Base-by-base conservation (phyloP, 1,140 invertebrate genomes). In the Oncopodura yosiiana region DNA sequence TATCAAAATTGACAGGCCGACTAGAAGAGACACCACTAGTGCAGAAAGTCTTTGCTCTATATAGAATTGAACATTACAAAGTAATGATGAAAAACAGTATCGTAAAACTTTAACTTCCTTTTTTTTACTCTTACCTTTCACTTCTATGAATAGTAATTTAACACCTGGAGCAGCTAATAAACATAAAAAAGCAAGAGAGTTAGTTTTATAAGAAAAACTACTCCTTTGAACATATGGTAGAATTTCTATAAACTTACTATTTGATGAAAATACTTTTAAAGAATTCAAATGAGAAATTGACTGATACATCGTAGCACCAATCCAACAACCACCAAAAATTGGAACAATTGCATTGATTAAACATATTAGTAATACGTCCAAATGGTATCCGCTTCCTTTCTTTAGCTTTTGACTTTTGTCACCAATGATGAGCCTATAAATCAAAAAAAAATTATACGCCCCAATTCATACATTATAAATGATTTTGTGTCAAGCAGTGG, bases 101-200 rank as follows among this genome's bases (percentile, higher is more conserved):
- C n/a, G n/a, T n/a, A n/a, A n/a, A n/a, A n/a, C n/a, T n/a, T n/a
- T n/a, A n/a, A n/a, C n/a, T n/a, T n/a, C n/a, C n/a, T n/a, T n/a
- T n/a, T n/a, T n/a, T n/a, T n/a, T n/a, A n/a, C n/a, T n/a, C 26
- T 70, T 70, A 76, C 82, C 82, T 73, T 88, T 88, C 1, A 92
- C 87, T 67, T 91, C 86, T 24, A 91, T 80, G 27, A 95, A 83
- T 61, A 90, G 81, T 1, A 92, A 89, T 64, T 89, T 93, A 66
- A 95, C 92, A 61, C 94, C 94, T 42, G 94, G 94, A 18, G 93
- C 91, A n/a, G n/a, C n/a, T n/a, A n/a, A n/a, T n/a, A n/a, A n/a
- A n/a, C n/a, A n/a, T n/a, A n/a, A n/a, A n/a, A n/a, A n/a, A n/a
- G n/a, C n/a, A n/a, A n/a, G n/a, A n/a, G n/a, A n/a, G n/a, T n/a